These are phyloP conservation scores for Liodrosophila aerea DNA, from an alignment of 2,888 invertebrate genomes.

Conservation along the genomic window DNA sequence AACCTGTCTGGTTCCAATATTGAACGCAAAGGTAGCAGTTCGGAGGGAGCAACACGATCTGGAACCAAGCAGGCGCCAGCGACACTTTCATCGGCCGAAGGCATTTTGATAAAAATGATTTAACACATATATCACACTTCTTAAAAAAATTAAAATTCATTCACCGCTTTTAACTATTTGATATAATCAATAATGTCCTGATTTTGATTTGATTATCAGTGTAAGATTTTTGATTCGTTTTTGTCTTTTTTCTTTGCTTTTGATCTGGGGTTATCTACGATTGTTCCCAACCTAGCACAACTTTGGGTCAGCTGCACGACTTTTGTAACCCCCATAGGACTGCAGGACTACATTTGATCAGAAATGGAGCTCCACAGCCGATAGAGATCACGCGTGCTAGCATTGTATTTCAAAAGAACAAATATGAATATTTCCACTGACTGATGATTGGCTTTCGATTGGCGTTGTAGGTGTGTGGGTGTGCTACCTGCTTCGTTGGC, in stretches of 20 bases:
- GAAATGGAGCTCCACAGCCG: not conserved
- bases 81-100: conserved; percentile 13
- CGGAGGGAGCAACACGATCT: conserved; percentile 13
- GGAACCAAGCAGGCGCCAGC: too few relatives aligned
- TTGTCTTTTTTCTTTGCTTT: too few relatives aligned
- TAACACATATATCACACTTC: not conserved
- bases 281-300: too few relatives aligned
- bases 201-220: too few relatives aligned
- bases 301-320: conserved; percentile 49
- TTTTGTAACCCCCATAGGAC: conserved; percentile 1
- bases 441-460: conserved; percentile 39
- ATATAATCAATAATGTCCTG: too few relatives aligned
- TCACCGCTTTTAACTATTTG: too few relatives aligned
- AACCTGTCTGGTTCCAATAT: conserved; percentile 10
- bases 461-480: too few relatives aligned
- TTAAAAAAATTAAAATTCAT: not conserved
- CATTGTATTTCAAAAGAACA: too few relatives aligned
- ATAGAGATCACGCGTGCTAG: not conserved
- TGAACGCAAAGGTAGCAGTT: conserved; percentile 47
- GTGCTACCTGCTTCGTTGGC: too few relatives aligned
- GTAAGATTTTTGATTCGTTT: too few relatives aligned
- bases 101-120: conserved; percentile 32
- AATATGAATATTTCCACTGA: too few relatives aligned
- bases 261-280: too few relatives aligned
- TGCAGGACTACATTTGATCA: not conserved